Base-by-base conservation (phyloP, 2,113 vertebrate species). In the Neodon shergylaensis region DNA sequence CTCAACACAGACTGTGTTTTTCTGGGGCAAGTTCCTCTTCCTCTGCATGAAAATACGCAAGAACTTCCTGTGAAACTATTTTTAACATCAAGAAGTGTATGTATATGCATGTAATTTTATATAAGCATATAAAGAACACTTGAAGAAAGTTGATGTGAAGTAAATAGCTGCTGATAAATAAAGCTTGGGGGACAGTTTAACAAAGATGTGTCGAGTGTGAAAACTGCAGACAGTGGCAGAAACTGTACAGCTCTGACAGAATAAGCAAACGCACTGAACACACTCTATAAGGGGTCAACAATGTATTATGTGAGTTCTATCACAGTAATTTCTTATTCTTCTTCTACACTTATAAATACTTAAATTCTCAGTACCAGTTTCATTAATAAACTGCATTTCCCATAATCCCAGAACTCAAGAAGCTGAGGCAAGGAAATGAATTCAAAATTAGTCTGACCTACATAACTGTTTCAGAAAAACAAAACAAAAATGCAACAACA, bases 321-420 rank as follows among this genome's bases (percentile, higher is more conserved):
- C 13, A 36, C 22, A 82, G 19, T n/a, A 39, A 39, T 7, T 44
- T 85, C 44, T 85, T 44, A 92, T 58, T 85, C 47, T 7, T 2
- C 42, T 65, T 90, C 73, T 92, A 92, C 83, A 94, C 72, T 68
- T 84, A 84, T 33, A 44, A 65, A 84, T 73, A 91, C 7, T 84
- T 44, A 61, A 76, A 65, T 76, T 81, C 66, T 47, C 28, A 87
- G 44, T 39, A 68, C 90, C 33, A 42, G 65, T 73, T 90, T 33
- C 90, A 76, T 36, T 70, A 86, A 86, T 54, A 70, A 65, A 47
- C 8, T 11, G 31, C 24, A 52, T 68, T 86, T 90, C 21, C 36
- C 52, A 39, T 39, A 61, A 39, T 13, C 11, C 54, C 52, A 61
- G 79, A 12, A n/a, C 21, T 39, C 49, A 82, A 58, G 36, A 39